phyloP scores from a whole-genome alignment of 2,113 vertebrate genomes.

The Xiphophorus hellerii region DNA sequence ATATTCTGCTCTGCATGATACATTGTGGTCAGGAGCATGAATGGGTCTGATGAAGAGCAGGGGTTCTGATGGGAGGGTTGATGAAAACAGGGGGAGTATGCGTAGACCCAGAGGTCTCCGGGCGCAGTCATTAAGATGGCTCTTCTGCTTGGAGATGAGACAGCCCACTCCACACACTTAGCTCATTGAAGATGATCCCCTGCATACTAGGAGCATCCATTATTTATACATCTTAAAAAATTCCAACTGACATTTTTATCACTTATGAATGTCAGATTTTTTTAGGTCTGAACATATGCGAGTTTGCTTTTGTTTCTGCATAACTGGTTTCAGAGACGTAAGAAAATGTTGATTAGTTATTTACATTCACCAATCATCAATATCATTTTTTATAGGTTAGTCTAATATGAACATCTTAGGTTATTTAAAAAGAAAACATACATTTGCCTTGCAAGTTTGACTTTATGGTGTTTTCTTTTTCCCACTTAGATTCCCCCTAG shows the following conservation, averaged over 20 bases:
- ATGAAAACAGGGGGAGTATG: conserved; percentile 22
- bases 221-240: conserved; percentile 76
- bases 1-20: conserved; percentile 40
- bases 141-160: conserved; percentile 69
- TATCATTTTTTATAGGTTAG: background rate
- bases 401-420: background rate
- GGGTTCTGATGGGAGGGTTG: conserved; percentile 24
- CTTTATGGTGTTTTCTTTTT: no score
- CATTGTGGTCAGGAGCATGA: conserved; percentile 33
- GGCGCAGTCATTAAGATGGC: conserved; percentile 74
- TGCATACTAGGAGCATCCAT: conserved; percentile 66
- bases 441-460: no score
- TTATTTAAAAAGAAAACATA: no score
- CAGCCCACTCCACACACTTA: conserved; percentile 46
- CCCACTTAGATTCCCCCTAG: no score
- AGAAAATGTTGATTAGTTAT: background rate
- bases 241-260: conserved; percentile 75
- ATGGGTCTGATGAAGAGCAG: conserved; percentile 19
- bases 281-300: conserved; percentile 18
- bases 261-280: conserved; percentile 53
- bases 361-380: background rate
- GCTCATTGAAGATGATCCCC: conserved; percentile 76
- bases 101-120: conserved; percentile 62
- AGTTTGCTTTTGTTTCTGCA: background rate
- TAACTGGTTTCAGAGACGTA: background rate